Conservation (phyloP, 2,888 invertebrate genomes). For the Mongoloraphidia duomilia region DNA sequence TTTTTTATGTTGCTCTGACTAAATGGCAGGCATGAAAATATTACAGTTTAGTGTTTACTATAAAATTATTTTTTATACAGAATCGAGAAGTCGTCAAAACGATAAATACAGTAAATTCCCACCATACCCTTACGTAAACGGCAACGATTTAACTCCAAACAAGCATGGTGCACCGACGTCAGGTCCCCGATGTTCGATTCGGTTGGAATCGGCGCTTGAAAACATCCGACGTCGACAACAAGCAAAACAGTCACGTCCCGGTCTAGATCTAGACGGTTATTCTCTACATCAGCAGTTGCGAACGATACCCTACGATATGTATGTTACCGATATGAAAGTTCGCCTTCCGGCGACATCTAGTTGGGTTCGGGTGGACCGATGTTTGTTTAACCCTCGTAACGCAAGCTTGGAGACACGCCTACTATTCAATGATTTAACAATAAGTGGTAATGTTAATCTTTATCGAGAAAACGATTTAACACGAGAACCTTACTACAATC, state of each 20-base stretch:
- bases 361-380: slow-evolving; percentile 63
- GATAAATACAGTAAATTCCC: slow-evolving; percentile 29
- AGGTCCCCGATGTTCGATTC: slow-evolving; percentile 39
- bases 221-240: slow-evolving; percentile 44
- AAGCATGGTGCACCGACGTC: slow-evolving; percentile 9
- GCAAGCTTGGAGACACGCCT: slow-evolving; percentile 62
- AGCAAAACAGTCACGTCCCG: slow-evolving; percentile 25
- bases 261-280: slow-evolving; percentile 44
- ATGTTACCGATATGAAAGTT: slow-evolving; percentile 53
- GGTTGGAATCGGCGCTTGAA: slow-evolving; percentile 51
- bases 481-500: slow-evolving; percentile 25
- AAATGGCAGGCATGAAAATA: no score
- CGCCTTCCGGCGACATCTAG: slow-evolving; percentile 47
- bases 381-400: slow-evolving; percentile 59
- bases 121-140: slow-evolving; percentile 23
- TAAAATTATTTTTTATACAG: not conserved
- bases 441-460: slow-evolving; percentile 60
- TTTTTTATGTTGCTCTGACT: no score
- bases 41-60: not conserved
- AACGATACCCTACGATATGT: slow-evolving; percentile 50
- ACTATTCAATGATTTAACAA: slow-evolving; percentile 63
- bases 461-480: slow-evolving; percentile 30
- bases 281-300: slow-evolving; percentile 47
- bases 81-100: slow-evolving; percentile 13
- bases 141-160: slow-evolving; percentile 18